Conservation (phyloP, 2,888 invertebrate genomes). For the Scaeva pyrastri region DNA sequence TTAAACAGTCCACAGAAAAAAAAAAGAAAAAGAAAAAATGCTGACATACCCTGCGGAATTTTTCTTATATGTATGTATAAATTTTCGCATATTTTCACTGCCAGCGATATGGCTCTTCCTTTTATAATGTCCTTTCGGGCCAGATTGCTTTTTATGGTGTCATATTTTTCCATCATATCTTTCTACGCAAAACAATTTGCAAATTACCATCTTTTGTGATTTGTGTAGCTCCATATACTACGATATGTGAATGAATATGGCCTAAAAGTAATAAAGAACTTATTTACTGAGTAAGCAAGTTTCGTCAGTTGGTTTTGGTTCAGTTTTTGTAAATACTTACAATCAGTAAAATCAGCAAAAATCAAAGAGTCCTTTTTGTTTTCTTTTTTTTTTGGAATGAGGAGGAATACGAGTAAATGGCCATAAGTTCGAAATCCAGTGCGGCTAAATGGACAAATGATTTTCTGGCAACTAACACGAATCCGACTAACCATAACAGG, state of each 20-base stretch:
- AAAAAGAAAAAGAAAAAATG: slow-evolving; percentile 34
- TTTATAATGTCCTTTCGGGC: slow-evolving; percentile 35
- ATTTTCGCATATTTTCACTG: slow-evolving; percentile 46
- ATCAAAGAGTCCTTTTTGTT: neutral
- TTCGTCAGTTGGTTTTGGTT: neutral
- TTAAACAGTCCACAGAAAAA: slow-evolving; percentile 11
- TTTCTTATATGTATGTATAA: no score
- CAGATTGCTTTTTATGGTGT: slow-evolving; percentile 72
- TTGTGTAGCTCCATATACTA: slow-evolving; percentile 25
- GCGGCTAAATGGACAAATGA: slow-evolving; percentile 74
- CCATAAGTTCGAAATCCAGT: slow-evolving; percentile 68
- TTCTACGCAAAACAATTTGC: slow-evolving; percentile 62
- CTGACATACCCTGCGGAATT: slow-evolving; percentile 63
- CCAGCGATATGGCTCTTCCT: neutral
- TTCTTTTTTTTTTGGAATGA: neutral
- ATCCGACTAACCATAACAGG: slow-evolving; percentile 62
- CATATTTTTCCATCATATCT: slow-evolving; percentile 55
- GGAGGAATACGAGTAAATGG: slow-evolving; percentile 42
- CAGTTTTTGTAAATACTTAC: neutral
- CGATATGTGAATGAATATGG: slow-evolving; percentile 23
- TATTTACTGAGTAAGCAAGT: slow-evolving; percentile 65
- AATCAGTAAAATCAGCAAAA: slow-evolving; percentile 67
- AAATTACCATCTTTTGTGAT: slow-evolving; percentile 71
- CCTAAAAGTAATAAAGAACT: slow-evolving; percentile 69
- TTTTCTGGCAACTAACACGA: slow-evolving; percentile 73